Base-by-base conservation (phyloP, 2,888 invertebrate genomes). In the Oligia fasciuncula region DNA sequence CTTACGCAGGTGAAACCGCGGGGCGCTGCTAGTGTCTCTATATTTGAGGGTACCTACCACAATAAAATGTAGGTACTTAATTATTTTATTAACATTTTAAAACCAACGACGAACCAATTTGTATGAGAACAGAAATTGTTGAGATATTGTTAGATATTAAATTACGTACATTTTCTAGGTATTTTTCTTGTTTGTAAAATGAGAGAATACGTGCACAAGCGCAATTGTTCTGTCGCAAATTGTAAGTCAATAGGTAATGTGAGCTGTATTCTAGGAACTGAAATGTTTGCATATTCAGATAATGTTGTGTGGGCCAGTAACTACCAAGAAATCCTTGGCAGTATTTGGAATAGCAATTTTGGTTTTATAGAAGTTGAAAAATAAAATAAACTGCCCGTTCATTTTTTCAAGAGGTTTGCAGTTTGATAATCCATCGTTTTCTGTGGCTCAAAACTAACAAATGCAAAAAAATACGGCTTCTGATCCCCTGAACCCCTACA, bases 241-340 rank as follows among this genome's bases (percentile, higher is more conserved):
- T 68, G 23, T 23, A 29, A 49, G 62, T 65, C 62, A 63, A 62
- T 68, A 63, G 0, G 46, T 46, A 57, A 68, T 63, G 29, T 9
- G 11, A 40, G 54, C 68, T 49, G 23, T 60, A 29, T 80, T 81
- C 82, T 40, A n/a, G 46, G 49, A 74, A 74, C 9, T 29, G 8
- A 17, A 73, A 66, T 49, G 51, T 46, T 80, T 43, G 49, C 35
- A 57, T 62, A 29, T 23, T 62, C 46, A 40, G 29, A 62, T 46
- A 1, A 29, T 54, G 0, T 13, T 13, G 29, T 35, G 11, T 35
- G 19, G 8, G 5, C 8, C 0, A 11, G 19, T 57, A 49, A 65
- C 54, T 66, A 54, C 14, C 5, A 3, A 35, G n/a, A 66, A 51
- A 60, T 51, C 17, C 4, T n/a, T 6, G 8, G 2, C 6, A 35